Conservation (phyloP, 1,140 invertebrate species). For the Macrotrachela quadricornifera region DNA sequence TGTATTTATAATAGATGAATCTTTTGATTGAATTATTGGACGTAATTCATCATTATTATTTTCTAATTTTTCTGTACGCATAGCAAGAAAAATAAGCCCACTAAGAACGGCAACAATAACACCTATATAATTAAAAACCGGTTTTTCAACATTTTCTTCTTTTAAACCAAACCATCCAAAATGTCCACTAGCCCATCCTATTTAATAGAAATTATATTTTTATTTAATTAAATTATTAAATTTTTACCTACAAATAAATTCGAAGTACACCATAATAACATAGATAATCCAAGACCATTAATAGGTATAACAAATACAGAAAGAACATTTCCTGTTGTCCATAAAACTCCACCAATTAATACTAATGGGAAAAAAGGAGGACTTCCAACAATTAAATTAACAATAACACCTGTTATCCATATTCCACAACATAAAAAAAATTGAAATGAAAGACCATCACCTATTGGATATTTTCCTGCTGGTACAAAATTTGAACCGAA, state of each 20-base stretch:
- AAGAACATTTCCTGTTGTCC: constrained; percentile 12
- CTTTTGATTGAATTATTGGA: too few relatives aligned
- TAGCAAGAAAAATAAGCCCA: constrained; percentile 10
- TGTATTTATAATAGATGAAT: too few relatives aligned
- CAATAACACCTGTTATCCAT: constrained; percentile 11
- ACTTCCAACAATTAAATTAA: constrained; percentile 10
- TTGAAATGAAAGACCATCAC: constrained; percentile 16
- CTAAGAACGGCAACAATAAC: constrained; percentile 19
- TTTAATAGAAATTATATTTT: too few relatives aligned
- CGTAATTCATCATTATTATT: too few relatives aligned
- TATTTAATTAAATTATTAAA: too few relatives aligned
- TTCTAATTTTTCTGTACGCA: too few relatives aligned
- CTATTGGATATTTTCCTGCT: constrained; percentile 1
- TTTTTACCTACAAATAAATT: too few relatives aligned
- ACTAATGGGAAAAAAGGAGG: constrained; percentile 14
- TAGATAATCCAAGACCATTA: constrained; percentile 3
- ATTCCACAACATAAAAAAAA: constrained; percentile 14
- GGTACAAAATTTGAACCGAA: constrained; percentile 2
- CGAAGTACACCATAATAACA: background rate
- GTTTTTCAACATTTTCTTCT: too few relatives aligned
- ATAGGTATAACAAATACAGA: constrained; percentile 5
- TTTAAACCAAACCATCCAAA: too few relatives aligned
- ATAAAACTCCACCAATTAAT: constrained; percentile 15
- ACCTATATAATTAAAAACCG: constrained; percentile 21
- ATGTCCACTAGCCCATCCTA: too few relatives aligned